A percentile compares a stretch with the other conserved stretches of the same genome.
Conservation (phyloP, 2,797 vertebrate species). For the Moxostoma hubbsi region DNA sequence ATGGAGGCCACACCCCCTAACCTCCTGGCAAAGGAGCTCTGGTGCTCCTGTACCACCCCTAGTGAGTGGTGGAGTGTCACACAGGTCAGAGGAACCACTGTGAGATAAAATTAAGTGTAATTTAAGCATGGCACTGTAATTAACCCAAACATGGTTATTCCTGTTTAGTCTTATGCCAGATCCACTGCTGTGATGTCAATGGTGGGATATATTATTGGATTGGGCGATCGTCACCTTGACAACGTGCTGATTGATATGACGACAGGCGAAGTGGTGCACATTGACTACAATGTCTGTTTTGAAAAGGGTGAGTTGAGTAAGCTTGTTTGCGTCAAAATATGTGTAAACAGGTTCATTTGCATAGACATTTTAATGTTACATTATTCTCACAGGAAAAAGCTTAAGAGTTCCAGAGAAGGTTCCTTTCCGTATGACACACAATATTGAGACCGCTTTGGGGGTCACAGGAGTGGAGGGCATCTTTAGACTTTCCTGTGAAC, state of each 20-base stretch:
- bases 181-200: constrained; percentile 99
- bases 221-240: constrained; percentile 97
- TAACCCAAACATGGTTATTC: not conserved
- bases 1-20: constrained; percentile 97
- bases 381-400: constrained; percentile 88
- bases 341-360: constrained; percentile 19
- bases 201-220: constrained; percentile 99
- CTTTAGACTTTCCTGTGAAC: constrained; percentile 96
- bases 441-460: constrained; percentile 94
- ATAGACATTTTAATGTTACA: constrained; percentile 25
- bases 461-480: constrained; percentile 97
- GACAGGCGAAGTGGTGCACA: constrained; percentile 98
- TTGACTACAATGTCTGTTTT: constrained; percentile 99
- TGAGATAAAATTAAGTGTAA: not conserved
- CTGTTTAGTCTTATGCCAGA: constrained; percentile 89
- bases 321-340: constrained; percentile 57
- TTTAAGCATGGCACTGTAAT: not conserved
- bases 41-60: constrained; percentile 96
- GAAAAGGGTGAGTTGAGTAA: constrained; percentile 87
- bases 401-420: constrained; percentile 97
- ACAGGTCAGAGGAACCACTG: constrained; percentile 78
- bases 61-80: constrained; percentile 99
- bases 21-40: constrained; percentile 97
- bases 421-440: constrained; percentile 98
- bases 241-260: constrained; percentile 99